Evolutionary conservation across 2,888 invertebrate genomes (phyloP).

Genomic region (Drosophila infuscata): DNA sequence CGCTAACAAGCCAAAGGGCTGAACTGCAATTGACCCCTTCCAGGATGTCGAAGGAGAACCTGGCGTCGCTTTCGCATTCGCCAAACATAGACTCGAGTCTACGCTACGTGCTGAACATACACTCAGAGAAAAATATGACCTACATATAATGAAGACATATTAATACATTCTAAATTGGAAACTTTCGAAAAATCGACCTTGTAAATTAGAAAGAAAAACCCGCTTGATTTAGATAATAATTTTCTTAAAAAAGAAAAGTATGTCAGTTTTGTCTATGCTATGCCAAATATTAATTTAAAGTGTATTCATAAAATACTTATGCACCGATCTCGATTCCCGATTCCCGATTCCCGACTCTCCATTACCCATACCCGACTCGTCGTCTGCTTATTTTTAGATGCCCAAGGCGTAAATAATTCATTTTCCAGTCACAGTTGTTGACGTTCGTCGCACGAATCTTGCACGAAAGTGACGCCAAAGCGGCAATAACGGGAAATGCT

Average conservation of each 20-base stretch:
- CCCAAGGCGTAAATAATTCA: constrained; percentile 79
- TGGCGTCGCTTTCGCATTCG: constrained; percentile 46
- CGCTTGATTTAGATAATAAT: background rate
- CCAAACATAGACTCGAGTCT: constrained; percentile 26
- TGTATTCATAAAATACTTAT: constrained; percentile 50
- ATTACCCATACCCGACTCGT: constrained; percentile 11
- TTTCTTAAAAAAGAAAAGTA: background rate
- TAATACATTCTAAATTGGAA: background rate
- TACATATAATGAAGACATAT: background rate
- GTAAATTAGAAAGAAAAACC: background rate
- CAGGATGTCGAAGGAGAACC: constrained; percentile 58
- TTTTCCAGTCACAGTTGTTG: constrained; percentile 81
- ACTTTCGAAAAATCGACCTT: background rate
- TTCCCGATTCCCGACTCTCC: constrained; percentile 19
- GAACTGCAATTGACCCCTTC: constrained; percentile 65
- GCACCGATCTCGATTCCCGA: constrained; percentile 16
- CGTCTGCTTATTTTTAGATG: constrained; percentile 70
- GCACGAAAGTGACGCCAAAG: constrained; percentile 50
- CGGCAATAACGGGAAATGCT: constrained; percentile 48
- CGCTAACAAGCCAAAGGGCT: constrained; percentile 53
- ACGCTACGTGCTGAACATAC: constrained; percentile 17
- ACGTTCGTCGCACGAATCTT: constrained; percentile 68
- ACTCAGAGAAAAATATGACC: background rate
- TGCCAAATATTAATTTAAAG: constrained; percentile 1
- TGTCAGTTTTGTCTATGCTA: background rate